These are phyloP conservation scores for Archilochus colubris DNA, from an alignment of 2,113 vertebrate species.

Conservation along the genomic window DNA sequence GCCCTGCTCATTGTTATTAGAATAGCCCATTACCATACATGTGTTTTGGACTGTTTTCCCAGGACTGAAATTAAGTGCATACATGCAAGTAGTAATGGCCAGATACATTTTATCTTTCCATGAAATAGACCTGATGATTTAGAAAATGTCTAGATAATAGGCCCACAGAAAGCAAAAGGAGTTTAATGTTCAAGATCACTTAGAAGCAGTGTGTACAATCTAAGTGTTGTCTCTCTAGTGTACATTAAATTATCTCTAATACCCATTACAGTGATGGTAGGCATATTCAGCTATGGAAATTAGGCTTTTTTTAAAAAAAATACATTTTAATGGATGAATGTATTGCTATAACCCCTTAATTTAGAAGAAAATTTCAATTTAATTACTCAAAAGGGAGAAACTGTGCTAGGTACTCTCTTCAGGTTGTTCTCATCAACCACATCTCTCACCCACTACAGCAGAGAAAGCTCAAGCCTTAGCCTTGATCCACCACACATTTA, in stretches of 20 bases:
- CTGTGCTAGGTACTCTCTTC: background rate
- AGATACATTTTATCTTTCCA: conserved; percentile 34
- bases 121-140: conserved; percentile 45
- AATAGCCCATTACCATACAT: background rate
- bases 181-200: conserved; percentile 30
- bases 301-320: background rate
- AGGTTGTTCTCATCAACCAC: background rate
- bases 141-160: conserved; percentile 49
- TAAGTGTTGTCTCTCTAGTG: background rate
- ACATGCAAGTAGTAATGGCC: background rate
- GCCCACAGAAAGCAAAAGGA: conserved; percentile 19
- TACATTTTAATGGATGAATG: background rate
- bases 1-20: background rate
- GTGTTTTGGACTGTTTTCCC: conserved; percentile 24
- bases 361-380: background rate
- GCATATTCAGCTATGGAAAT: background rate
- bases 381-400: background rate
- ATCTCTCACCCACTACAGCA: background rate
- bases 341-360: background rate
- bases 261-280: background rate
- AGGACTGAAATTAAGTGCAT: conserved; percentile 27
- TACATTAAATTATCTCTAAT: background rate
- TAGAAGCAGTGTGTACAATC: background rate
- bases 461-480: background rate
- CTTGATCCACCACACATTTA: background rate